Conservation (phyloP, 35 echinoderm and acorn worm genomes). For the Apostichopus parvimensis region DNA sequence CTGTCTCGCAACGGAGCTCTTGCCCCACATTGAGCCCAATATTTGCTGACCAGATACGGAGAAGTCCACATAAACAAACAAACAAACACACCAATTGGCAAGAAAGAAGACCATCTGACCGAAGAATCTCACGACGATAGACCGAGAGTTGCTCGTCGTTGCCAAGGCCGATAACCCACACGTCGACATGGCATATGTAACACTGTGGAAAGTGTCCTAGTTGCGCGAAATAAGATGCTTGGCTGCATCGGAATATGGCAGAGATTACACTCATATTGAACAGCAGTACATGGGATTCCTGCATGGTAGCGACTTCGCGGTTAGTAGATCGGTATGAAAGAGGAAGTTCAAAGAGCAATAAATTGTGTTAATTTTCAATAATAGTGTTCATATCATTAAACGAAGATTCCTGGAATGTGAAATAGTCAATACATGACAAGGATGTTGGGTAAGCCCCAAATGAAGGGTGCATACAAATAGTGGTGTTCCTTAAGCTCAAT, state of each 20-base stretch:
- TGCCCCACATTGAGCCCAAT: constrained; percentile 4
- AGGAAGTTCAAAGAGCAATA: constrained; percentile 12
- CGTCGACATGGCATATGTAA: background rate
- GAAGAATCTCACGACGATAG: background rate
- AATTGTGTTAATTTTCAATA: background rate
- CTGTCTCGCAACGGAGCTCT: constrained; percentile 40
- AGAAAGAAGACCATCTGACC: background rate
- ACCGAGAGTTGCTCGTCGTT: background rate
- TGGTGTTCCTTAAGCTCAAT: background rate
- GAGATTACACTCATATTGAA: background rate
- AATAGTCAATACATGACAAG: background rate
- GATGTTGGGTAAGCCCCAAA: background rate
- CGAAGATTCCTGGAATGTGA: background rate
- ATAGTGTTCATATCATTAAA: background rate
- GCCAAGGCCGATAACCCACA: background rate
- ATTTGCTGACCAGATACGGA: background rate
- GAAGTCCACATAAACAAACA: background rate
- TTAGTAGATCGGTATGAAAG: background rate
- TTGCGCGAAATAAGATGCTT: background rate
- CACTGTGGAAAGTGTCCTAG: background rate
- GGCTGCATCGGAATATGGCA: background rate
- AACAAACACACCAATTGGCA: too few relatives aligned
- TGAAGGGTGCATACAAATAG: background rate
- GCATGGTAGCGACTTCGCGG: background rate
- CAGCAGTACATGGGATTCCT: background rate